These are phyloP conservation scores for Caenorhabditis sinica DNA, from an alignment of 2,888 invertebrate genomes.

Conservation along the genomic window DNA sequence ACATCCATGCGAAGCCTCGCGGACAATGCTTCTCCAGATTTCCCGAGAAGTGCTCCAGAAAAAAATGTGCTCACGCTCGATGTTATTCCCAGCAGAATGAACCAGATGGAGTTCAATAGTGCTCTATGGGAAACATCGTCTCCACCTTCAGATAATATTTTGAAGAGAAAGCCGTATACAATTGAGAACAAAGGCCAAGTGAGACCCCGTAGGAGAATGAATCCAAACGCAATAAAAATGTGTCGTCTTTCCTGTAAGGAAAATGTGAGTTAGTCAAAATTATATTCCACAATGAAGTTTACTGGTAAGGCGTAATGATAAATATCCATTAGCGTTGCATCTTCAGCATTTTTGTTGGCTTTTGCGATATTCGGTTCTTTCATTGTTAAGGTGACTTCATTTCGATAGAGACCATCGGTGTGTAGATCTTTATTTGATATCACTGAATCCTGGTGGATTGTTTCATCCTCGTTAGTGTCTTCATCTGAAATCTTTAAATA, in stretches of 20 bases:
- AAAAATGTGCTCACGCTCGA: conserved; percentile 72
- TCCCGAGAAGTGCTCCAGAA: conserved; percentile 73
- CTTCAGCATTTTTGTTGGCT: conserved; percentile 74
- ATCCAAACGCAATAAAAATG: conserved; percentile 72
- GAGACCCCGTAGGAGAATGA: conserved; percentile 75
- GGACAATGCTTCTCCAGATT: conserved; percentile 76
- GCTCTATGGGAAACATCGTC: conserved; percentile 54
- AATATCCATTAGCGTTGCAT: conserved; percentile 76
- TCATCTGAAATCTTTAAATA: no score
- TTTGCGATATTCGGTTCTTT: conserved; percentile 73
- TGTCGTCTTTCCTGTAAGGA: conserved; percentile 74
- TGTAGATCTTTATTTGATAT: no score
- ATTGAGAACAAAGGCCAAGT: conserved; percentile 81
- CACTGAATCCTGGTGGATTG: no score
- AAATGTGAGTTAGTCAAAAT: no score
- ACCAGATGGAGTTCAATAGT: conserved; percentile 72
- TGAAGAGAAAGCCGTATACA: conserved; percentile 80
- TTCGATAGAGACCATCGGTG: no score
- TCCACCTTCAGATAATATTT: conserved; percentile 62
- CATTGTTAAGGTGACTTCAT: no score
- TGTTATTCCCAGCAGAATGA: conserved; percentile 68
- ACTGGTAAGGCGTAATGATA: conserved; percentile 73
- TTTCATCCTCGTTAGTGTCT: no score
- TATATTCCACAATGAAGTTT: not conserved
- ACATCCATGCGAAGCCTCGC: conserved; percentile 83